phyloP scores from a whole-genome alignment of 92 coral and sea anemone species.

The Umimayanthus kanabou region DNA sequence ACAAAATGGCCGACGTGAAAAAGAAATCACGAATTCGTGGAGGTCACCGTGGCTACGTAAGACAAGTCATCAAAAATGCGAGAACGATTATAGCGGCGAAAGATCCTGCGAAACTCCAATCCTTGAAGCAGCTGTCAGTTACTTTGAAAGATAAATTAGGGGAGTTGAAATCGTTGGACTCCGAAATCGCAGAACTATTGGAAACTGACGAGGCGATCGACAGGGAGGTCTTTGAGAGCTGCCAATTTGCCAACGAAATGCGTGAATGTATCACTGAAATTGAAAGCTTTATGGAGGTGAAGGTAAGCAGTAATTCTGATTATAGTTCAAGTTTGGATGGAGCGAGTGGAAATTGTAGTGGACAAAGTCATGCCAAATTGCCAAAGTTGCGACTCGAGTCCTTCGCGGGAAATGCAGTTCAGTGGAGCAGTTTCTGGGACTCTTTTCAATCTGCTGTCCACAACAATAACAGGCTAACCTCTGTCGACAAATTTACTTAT shows the following conservation, averaged over 20 bases:
- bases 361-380: constrained; percentile 3
- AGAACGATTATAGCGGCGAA: neutral
- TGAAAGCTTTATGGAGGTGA: neutral
- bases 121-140: neutral
- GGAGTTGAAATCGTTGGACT: constrained; percentile 14
- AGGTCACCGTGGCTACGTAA: neutral
- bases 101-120: neutral
- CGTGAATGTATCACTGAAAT: constrained; percentile 20
- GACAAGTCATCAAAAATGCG: neutral
- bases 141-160: neutral
- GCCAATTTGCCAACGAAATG: constrained; percentile 25
- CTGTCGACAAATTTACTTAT: constrained; percentile 22
- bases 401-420: constrained; percentile 14
- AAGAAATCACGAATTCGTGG: neutral
- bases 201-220: constrained; percentile 11
- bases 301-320: neutral
- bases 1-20: neutral
- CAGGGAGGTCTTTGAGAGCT: constrained; percentile 32
- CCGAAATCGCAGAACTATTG: constrained; percentile 15
- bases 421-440: constrained; percentile 38
- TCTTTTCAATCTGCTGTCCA: constrained; percentile 22
- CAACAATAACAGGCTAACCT: neutral
- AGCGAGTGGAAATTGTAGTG: constrained; percentile 11
- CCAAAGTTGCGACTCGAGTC: constrained; percentile 6
- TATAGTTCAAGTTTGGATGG: neutral